Evolutionary conservation across 2,113 vertebrate species (phyloP), one percentile per base, ranked within the genome.

Genomic region (Prinia subflava): DNA sequence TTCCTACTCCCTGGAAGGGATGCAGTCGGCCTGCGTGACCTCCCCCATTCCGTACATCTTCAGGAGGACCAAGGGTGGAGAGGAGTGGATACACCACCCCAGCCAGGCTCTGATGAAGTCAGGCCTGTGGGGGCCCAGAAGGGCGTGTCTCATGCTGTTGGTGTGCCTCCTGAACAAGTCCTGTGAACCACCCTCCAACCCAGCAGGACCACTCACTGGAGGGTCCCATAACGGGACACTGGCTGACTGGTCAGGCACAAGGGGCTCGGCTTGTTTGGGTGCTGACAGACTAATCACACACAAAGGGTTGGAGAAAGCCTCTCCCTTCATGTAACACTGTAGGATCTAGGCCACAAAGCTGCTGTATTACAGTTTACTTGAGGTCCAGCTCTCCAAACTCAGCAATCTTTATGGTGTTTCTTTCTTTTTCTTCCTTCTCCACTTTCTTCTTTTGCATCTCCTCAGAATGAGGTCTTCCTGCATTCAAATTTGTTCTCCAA

Each of bases 261-360:
- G 5, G 4, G 2, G 44, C 37, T 73, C 1, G 1, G 9, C 7
- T 52, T 67, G 74, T 28, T 18, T 52, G 10, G 28, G 7, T 7
- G 4, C 33, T 53, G n/a, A 10, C 27, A 39, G 22, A 44, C 23
- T 57, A 44, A 65, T 50, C 37, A 28, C 13, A 24, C 6, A 11
- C 28, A 50, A 50, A 33, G 8, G 5, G 8, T 39, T 46, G 52
- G 23, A 67, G 28, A 39, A 74, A 30, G 16, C 14, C 19, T 81
- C 8, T 24, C 6, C 10, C 52, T 81, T 39, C 37, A 59, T 7
- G 7, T 44, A 37, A 14, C 6, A 27, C 18, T 71, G 6, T 8
- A 41, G 9, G 18, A 63, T 44, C 52, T 46, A 75, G 24, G 16
- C 44, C 76, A 73, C 27, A 64, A 79, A 85, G 33, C 25, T 49